phyloP scores from a whole-genome alignment of 1,140 invertebrate species.

The Planococcus citri region DNA sequence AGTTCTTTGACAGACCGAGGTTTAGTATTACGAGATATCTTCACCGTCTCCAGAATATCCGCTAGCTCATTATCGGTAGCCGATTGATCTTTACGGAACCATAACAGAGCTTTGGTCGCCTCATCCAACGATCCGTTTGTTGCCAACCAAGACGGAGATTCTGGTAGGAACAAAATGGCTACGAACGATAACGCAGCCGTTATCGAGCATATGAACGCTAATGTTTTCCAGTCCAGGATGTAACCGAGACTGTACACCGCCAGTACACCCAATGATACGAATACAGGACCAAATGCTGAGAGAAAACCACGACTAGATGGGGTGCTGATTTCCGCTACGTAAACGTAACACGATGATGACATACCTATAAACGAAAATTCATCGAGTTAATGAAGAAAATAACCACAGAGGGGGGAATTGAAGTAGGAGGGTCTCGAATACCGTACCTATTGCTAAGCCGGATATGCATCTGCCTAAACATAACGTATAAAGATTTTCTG shows the following conservation, averaged over 20 bases:
- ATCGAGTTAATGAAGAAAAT: neutral
- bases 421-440: neutral
- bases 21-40: neutral
- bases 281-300: slow-evolving; percentile 36
- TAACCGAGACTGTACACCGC: slow-evolving; percentile 39
- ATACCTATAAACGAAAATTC: slow-evolving; percentile 30
- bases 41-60: slow-evolving; percentile 36
- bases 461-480: slow-evolving; percentile 30
- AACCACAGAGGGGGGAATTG: too few relatives aligned
- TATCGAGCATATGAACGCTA: slow-evolving; percentile 26
- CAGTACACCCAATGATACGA: slow-evolving; percentile 41
- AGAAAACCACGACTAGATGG: slow-evolving; percentile 31
- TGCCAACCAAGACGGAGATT: slow-evolving; percentile 50
- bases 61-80: slow-evolving; percentile 44
- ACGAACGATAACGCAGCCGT: slow-evolving; percentile 32
- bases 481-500: slow-evolving; percentile 26
- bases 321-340: slow-evolving; percentile 32
- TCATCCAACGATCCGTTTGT: slow-evolving; percentile 42
- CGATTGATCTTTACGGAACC: slow-evolving; percentile 42
- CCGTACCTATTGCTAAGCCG: slow-evolving; percentile 31
- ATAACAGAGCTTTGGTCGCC: slow-evolving; percentile 41
- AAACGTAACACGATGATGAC: slow-evolving; percentile 32
- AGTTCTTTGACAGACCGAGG: neutral
- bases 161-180: slow-evolving; percentile 49
- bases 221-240: slow-evolving; percentile 33